Evolutionary conservation across 1,140 invertebrate genomes (phyloP).

Genomic region (Drosophila pachea): DNA sequence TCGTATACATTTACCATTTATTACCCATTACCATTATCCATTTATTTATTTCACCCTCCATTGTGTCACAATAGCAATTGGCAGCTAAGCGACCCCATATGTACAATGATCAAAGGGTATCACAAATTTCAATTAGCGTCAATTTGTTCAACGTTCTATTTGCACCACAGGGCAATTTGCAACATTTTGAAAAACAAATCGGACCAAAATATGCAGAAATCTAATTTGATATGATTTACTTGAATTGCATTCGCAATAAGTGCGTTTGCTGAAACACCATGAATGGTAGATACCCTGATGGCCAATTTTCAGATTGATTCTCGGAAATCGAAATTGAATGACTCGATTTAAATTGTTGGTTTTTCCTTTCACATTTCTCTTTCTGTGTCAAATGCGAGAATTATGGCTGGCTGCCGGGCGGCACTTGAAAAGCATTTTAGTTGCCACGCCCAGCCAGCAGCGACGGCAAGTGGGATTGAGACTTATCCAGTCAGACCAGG

Average conservation of each 20-base stretch:
- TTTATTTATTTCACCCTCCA: too few species aligned
- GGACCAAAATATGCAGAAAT: conserved; percentile 17
- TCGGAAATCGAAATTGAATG: too few species aligned
- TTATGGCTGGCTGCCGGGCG: conserved; percentile 38
- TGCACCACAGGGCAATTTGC: conserved; percentile 4
- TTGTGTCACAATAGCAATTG: too few species aligned
- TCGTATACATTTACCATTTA: too few species aligned
- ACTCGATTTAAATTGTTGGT: not conserved
- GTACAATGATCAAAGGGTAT: conserved; percentile 9
- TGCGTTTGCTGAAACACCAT: too few species aligned
- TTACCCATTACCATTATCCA: too few species aligned
- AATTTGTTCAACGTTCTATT: conserved; percentile 56
- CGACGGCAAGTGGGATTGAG: not conserved
- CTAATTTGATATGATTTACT: conserved; percentile 25
- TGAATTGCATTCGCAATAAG: conserved; percentile 1
- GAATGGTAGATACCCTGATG: too few species aligned
- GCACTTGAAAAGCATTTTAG: conserved; percentile 48
- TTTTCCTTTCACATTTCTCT: not conserved
- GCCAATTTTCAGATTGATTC: too few species aligned
- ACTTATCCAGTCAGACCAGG: not conserved
- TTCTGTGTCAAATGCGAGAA: conserved; percentile 31
- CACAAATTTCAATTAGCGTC: conserved; percentile 74
- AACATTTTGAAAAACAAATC: conserved; percentile 2
- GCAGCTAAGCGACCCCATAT: not conserved
- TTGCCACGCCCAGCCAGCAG: conserved; percentile 47